These are phyloP conservation scores for Gallinago stenura DNA, from an alignment of 2,797 vertebrate genomes.

Conservation along the genomic window DNA sequence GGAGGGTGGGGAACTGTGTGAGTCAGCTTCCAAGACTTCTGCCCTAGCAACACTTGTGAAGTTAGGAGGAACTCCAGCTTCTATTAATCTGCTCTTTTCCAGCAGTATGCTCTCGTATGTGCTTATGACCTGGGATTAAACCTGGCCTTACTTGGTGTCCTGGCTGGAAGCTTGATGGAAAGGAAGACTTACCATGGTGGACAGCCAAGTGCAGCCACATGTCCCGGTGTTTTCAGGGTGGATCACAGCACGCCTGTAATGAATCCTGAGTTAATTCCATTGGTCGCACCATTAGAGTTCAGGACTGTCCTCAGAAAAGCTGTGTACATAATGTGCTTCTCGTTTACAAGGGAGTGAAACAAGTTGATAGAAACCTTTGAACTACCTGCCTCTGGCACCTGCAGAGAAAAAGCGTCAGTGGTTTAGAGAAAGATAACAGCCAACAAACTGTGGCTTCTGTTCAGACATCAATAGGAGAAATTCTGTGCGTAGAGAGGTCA, in stretches of 20 bases:
- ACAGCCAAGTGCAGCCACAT: neutral
- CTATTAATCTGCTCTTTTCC: neutral
- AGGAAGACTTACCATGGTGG: neutral
- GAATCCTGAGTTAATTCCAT: neutral
- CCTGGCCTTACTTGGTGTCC: neutral
- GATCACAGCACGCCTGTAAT: neutral
- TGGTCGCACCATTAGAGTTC: neutral
- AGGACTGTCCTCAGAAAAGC: neutral
- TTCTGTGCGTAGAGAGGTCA: neutral
- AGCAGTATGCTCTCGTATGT: neutral
- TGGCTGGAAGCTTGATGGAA: neutral
- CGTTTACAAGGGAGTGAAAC: neutral
- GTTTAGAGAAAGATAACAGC: neutral
- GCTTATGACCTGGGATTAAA: slow-evolving; percentile 8
- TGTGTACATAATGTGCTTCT: neutral
- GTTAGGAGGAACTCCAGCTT: neutral
- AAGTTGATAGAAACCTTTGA: neutral
- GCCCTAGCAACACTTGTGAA: neutral
- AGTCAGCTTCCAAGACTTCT: slow-evolving; percentile 44
- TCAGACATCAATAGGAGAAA: neutral
- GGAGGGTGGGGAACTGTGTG: neutral
- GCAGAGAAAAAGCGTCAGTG: neutral
- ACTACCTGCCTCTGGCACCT: neutral
- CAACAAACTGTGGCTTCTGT: neutral
- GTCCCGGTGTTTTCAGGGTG: neutral